Base-by-base conservation (phyloP, 1,140 invertebrate genomes). In the Lasioglossum baleicum region DNA sequence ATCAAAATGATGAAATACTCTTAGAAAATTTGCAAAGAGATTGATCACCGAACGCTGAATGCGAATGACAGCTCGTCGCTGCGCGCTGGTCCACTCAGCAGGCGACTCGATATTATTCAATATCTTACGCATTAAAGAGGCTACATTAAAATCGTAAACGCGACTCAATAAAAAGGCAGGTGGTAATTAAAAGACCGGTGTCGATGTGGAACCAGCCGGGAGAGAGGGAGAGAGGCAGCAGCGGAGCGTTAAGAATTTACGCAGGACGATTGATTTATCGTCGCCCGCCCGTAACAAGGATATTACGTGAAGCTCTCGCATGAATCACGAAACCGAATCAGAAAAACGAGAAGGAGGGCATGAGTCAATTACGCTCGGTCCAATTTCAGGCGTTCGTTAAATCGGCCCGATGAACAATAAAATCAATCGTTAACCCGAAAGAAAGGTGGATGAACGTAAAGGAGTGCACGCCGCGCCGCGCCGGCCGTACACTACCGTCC, bases 351-450 rank as follows among this genome's bases (percentile, higher is more conserved):
- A 58, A 58, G 56, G 17, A n/a, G 56, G 56, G 56, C 56, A 58
- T n/a, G 56, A 58, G 56, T 58, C 56, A 58, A 58, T 58, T 58
- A 58, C 56, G 56, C n/a, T 58, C 56, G 56, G 56, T 58, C n/a
- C 20, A 58, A 58, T 58, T 58, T 58, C 17, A 58, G 17, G n/a
- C 56, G 56, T 58, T 58, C 56, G 56, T 58, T 58, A n/a, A 58
- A 58, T 58, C 56, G 56, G 56, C n/a, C n/a, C 56, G 56, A n/a
- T 58, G 20, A 58, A 58, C 56, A 58, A 58, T 58, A 58, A 58
- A 58, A 58, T 58, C 56, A 58, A 58, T 58, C 56, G 56, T 58
- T 58, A 58, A 58, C 56, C 56, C 56, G n/a, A 58, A 58, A 53
- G 51, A 58, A 58, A n/a, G 56, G 56, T n/a, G 56, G 56, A n/a